A percentile compares a stretch with the other conserved stretches of the same genome.
Evolutionary conservation across 2,797 vertebrate genomes (phyloP).

Genomic region (Pantherophis alleghaniensis): DNA sequence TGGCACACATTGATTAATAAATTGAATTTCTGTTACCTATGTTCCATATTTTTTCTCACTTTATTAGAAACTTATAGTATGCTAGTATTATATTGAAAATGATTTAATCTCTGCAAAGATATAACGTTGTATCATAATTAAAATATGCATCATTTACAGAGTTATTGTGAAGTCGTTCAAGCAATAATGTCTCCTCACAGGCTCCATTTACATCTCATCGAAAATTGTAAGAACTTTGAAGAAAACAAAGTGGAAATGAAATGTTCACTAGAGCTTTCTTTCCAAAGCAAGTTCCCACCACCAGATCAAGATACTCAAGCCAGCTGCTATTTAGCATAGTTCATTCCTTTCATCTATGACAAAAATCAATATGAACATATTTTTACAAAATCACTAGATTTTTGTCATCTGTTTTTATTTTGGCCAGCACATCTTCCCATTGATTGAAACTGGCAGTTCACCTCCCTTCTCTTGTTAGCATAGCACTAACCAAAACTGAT

Average conservation of each 20-base stretch:
- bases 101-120: neutral
- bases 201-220: neutral
- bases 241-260: too few species aligned
- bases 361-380: neutral
- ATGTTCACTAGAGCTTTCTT: neutral
- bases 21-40: fast-evolving
- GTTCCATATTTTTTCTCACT: neutral
- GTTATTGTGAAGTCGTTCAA: neutral
- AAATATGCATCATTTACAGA: neutral
- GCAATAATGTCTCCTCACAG: neutral
- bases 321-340: neutral
- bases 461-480: neutral
- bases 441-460: neutral
- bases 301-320: neutral
- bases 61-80: neutral
- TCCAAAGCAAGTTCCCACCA: neutral
- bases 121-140: slow-evolving; percentile 32
- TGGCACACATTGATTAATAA: slow-evolving; percentile 58
- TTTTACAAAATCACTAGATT: neutral
- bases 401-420: neutral
- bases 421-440: neutral
- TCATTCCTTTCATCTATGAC: neutral
- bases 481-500: neutral
- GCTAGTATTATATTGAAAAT: neutral
- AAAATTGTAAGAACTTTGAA: neutral